Conservation (phyloP, 2,113 vertebrate species). For the Garra rufa region DNA sequence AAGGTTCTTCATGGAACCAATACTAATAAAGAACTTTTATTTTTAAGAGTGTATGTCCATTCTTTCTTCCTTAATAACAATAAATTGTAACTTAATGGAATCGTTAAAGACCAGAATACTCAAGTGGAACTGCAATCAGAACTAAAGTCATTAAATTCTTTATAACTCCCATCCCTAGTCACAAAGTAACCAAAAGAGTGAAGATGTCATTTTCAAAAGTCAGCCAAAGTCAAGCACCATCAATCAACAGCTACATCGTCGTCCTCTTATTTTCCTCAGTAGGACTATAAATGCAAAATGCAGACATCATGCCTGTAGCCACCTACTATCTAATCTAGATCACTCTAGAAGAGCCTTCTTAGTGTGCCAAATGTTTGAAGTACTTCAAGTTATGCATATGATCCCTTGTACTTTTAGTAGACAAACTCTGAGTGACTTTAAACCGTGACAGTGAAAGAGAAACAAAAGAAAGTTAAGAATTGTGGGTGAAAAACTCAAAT, state of each 20-base stretch:
- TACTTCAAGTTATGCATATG: not conserved
- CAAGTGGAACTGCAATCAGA: not conserved
- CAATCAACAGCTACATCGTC: not conserved
- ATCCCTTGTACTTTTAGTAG: not conserved
- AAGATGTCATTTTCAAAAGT: not conserved
- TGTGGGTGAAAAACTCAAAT: constrained; percentile 42
- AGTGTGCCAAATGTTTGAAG: not conserved
- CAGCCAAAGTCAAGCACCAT: not conserved
- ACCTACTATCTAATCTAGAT: not conserved
- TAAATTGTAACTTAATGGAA: not conserved
- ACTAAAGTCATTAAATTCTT: not conserved
- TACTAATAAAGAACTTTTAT: too few species aligned
- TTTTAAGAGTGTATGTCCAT: not conserved
- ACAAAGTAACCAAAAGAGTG: not conserved
- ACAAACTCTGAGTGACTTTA: not conserved
- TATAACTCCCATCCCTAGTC: not conserved
- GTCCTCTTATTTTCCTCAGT: not conserved
- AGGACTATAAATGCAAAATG: constrained; percentile 17
- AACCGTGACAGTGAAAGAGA: not conserved
- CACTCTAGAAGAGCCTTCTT: not conserved
- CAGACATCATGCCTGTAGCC: not conserved
- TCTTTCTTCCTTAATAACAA: not conserved
- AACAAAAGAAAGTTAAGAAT: constrained; percentile 3
- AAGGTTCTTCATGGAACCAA: too few species aligned
- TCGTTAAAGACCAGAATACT: not conserved